phyloP scores from a whole-genome alignment of 2,888 invertebrate species.

The Drosophila percnosoma region DNA sequence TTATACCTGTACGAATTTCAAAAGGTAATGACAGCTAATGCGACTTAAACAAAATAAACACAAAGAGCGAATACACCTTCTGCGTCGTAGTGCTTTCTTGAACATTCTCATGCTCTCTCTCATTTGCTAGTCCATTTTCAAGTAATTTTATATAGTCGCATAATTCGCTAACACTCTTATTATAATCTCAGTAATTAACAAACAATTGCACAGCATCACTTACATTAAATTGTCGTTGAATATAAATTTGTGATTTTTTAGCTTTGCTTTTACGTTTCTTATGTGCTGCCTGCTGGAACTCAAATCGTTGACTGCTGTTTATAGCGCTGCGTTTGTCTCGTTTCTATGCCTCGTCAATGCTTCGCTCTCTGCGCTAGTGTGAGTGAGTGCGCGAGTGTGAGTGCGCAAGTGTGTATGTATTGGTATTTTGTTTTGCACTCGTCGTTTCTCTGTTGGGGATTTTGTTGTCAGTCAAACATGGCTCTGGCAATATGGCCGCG shows the following conservation, averaged over 20 bases:
- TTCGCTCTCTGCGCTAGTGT: conserved; percentile 42
- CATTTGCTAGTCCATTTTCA: neutral
- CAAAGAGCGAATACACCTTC: conserved; percentile 23
- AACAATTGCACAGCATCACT: conserved; percentile 48
- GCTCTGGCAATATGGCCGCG: conserved; percentile 79
- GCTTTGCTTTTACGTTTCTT: conserved; percentile 45
- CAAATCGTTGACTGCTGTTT: conserved; percentile 81
- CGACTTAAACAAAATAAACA: conserved; percentile 17
- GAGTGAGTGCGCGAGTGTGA: conserved; percentile 37
- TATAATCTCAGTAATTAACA: conserved; percentile 19
- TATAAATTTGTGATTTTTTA: conserved; percentile 36
- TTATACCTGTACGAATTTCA: conserved; percentile 39
- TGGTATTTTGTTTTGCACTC: conserved; percentile 73
- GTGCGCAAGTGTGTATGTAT: conserved; percentile 29
- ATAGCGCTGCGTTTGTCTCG: conserved; percentile 72
- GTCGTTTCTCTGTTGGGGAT: conserved; percentile 53
- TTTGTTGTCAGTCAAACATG: conserved; percentile 73
- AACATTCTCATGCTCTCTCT: conserved; percentile 42
- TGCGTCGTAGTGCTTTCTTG: conserved; percentile 68
- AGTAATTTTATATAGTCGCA: conserved; percentile 1
- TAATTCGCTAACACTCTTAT: conserved; percentile 12
- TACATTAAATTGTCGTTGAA: conserved; percentile 47
- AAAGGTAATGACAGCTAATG: conserved; percentile 8
- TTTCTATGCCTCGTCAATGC: conserved; percentile 76
- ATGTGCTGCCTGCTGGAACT: conserved; percentile 67